Evolutionary conservation across 2,888 invertebrate genomes (phyloP), one percentile per base, ranked within the genome.

Genomic region (Drosophila gaucha): DNA sequence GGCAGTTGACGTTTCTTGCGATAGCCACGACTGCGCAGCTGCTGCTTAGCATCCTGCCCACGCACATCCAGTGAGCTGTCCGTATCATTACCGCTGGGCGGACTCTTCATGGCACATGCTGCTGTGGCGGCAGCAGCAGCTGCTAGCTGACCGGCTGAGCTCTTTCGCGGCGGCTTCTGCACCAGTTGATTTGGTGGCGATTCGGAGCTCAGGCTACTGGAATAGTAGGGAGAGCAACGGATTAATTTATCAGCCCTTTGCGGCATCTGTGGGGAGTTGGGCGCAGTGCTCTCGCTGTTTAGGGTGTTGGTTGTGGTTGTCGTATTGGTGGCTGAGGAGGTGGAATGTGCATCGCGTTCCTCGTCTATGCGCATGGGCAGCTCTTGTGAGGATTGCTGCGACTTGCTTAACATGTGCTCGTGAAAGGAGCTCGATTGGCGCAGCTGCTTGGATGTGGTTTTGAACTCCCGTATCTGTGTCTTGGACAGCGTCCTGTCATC

Each of bases 151-250:
- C 59, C 94, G 28, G 95, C 94, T 0, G 95, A 94, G 51, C 94
- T 94, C 90, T 95, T 95, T 16, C 94, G 94, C 0, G 94, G 93
- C 6, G 94, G 94, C 80, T 95, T 94, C 46, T 94, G 93, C 30
- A 95, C 93, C n/a, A 91, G 72, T 70, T 92, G 91, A 89, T 95
- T 94, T 2, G 95, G 95, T 2, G 95, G 95, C 24, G 95, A 95
- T 79, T 95, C 95, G 0, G 95, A 95, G 88, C 95, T 95, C 36
- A 95, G 91, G 82, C 95, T 95, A 84, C 95, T 95, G 26, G 95
- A 95, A 90, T 95, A 95, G 88, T 95, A 95, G 0, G 95, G 95
- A 1, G 95, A 95, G 86, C 95, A 95, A 88, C 95, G 94, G 0
- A 94, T 93, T 28, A 95, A 90, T 73, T 93, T 93, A 46, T 93